Evolutionary conservation across 2,888 invertebrate genomes (phyloP).

Genomic region (Muschampia staudingeri): DNA sequence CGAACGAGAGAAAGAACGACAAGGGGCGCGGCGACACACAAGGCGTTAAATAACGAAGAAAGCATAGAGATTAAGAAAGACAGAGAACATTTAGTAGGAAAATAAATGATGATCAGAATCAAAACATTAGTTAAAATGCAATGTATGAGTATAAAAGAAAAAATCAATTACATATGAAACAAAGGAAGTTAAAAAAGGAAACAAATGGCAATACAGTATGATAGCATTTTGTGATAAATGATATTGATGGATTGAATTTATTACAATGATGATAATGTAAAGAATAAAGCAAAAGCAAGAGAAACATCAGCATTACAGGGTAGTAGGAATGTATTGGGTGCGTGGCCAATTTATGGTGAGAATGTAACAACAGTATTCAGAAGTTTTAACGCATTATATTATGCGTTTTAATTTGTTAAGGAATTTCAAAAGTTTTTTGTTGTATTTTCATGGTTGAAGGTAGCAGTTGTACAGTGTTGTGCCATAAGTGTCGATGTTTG

Average conservation of each 20-base stretch:
- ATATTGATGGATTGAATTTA: neutral
- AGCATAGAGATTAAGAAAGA: neutral
- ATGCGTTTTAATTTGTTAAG: neutral
- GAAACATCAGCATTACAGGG: slow-evolving; percentile 20
- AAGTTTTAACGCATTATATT: neutral
- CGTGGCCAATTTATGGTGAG: neutral
- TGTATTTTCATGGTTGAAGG: neutral
- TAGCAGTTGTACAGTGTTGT: slow-evolving; percentile 36
- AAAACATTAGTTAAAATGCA: neutral
- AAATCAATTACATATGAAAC: neutral
- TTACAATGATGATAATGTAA: slow-evolving; percentile 7
- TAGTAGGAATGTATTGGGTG: neutral
- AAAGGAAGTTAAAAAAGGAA: neutral
- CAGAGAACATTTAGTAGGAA: neutral
- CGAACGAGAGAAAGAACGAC: slow-evolving; percentile 65
- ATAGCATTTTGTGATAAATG: neutral
- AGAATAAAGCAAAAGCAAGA: slow-evolving; percentile 45
- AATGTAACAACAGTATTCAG: slow-evolving; percentile 1
- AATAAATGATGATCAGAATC: no score
- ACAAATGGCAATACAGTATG: neutral
- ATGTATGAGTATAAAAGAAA: neutral
- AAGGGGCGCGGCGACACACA: neutral
- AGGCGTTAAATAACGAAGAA: neutral
- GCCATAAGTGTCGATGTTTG: slow-evolving; percentile 68
- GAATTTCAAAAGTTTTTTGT: neutral